phyloP scores from a whole-genome alignment of 1,140 invertebrate species.

The Drosophila auraria region DNA sequence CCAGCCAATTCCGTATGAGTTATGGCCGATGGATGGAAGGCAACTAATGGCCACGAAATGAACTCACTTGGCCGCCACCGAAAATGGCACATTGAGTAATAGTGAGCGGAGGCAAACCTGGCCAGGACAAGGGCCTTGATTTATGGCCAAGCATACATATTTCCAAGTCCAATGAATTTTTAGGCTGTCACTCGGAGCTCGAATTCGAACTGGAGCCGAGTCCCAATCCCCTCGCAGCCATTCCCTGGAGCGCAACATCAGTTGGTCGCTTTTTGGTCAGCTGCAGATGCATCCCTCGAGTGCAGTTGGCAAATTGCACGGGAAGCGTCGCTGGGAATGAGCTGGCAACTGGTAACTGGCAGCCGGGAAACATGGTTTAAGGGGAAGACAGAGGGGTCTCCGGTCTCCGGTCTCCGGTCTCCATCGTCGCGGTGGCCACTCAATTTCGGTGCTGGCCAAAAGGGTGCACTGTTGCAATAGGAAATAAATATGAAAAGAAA shows the following conservation, averaged over 20 bases:
- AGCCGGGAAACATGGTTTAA: constrained; percentile 2
- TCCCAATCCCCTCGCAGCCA: neutral
- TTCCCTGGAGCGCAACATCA: constrained; percentile 6
- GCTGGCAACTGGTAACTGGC: constrained; percentile 7
- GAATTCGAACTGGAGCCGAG: neutral
- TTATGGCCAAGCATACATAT: constrained; percentile 39
- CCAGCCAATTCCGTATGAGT: constrained; percentile 34
- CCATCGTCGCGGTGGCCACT: constrained; percentile 58
- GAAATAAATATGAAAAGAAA: too few relatives aligned
- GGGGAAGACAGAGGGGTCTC: constrained; percentile 1
- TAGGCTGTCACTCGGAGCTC: constrained; percentile 3
- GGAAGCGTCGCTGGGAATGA: constrained; percentile 25
- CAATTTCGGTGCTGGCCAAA: constrained; percentile 33
- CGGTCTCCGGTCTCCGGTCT: neutral
- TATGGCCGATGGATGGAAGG: constrained; percentile 30
- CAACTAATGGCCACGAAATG: constrained; percentile 61
- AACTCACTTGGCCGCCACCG: constrained; percentile 10
- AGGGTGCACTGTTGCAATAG: constrained; percentile 1
- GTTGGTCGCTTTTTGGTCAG: constrained; percentile 39
- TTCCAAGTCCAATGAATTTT: constrained; percentile 14
- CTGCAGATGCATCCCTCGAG: constrained; percentile 62
- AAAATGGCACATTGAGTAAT: constrained; percentile 12
- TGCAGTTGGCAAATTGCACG: constrained; percentile 63
- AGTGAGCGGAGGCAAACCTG: constrained; percentile 12
- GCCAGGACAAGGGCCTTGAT: constrained; percentile 24